Evolutionary conservation across 2,113 vertebrate species (phyloP).

Genomic region (Pimephales promelas): DNA sequence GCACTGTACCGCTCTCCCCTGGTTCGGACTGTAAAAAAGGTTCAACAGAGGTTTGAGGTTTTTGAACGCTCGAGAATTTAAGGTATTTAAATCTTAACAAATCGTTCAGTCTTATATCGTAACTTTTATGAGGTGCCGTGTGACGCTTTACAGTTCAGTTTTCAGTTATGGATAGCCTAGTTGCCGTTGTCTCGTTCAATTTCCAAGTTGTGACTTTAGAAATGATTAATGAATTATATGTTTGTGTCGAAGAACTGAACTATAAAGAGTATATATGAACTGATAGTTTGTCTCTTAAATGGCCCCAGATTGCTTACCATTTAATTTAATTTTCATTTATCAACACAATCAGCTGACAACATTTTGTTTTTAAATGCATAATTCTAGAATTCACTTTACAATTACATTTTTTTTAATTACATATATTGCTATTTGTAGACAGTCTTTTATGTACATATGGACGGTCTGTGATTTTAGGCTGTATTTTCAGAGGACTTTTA

Average conservation of each 20-base stretch:
- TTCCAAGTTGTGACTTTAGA: neutral
- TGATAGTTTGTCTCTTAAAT: neutral
- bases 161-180: neutral
- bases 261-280: neutral
- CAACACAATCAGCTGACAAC: neutral
- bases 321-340: neutral
- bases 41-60: too few species aligned
- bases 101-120: too few species aligned
- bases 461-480: neutral
- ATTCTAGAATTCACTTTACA: too few species aligned
- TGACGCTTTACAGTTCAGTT: neutral
- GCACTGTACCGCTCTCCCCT: too few species aligned
- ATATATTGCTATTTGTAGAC: too few species aligned
- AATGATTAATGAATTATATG: neutral
- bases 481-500: neutral
- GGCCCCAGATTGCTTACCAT: neutral
- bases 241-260: neutral
- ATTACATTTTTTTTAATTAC: too few species aligned
- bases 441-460: too few species aligned
- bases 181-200: neutral
- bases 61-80: too few species aligned
- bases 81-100: accelerated
- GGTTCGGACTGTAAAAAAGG: too few species aligned
- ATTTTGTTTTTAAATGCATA: neutral
- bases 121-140: neutral